phyloP scores from a whole-genome alignment of 2,797 vertebrate species.

The Hypotaenidia philippensis region DNA sequence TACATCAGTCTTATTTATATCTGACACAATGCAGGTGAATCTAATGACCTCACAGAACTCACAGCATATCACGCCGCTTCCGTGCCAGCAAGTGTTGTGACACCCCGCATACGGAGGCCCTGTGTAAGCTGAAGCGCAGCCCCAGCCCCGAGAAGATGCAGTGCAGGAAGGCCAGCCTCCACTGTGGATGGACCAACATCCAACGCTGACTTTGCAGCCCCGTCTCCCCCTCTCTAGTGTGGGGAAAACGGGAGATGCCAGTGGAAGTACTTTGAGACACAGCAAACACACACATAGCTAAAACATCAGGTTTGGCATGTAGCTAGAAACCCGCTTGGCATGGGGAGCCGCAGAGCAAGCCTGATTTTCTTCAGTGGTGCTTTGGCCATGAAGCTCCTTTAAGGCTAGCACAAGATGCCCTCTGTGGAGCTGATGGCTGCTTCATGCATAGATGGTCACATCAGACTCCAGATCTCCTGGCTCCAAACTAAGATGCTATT shows the following conservation, averaged over 20 bases:
- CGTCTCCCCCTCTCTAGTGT: fast-evolving
- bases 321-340: fast-evolving
- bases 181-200: fast-evolving
- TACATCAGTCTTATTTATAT: neutral
- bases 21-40: neutral
- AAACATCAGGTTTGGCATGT: fast-evolving
- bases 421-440: neutral
- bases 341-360: neutral
- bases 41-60: neutral
- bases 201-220: neutral
- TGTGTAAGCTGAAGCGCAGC: neutral
- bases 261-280: neutral
- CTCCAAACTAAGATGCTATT: neutral
- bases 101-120: fast-evolving
- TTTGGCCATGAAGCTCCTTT: neutral
- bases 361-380: neutral
- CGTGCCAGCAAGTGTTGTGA: neutral
- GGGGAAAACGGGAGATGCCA: neutral
- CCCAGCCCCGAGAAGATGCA: neutral
- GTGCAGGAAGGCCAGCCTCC: neutral
- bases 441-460: neutral
- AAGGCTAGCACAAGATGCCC: neutral
- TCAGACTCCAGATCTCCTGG: neutral
- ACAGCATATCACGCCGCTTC: too few relatives aligned
- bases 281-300: fast-evolving